These are phyloP conservation scores for Crotalus horridus DNA, from an alignment of 2,113 vertebrate genomes.

Conservation along the genomic window DNA sequence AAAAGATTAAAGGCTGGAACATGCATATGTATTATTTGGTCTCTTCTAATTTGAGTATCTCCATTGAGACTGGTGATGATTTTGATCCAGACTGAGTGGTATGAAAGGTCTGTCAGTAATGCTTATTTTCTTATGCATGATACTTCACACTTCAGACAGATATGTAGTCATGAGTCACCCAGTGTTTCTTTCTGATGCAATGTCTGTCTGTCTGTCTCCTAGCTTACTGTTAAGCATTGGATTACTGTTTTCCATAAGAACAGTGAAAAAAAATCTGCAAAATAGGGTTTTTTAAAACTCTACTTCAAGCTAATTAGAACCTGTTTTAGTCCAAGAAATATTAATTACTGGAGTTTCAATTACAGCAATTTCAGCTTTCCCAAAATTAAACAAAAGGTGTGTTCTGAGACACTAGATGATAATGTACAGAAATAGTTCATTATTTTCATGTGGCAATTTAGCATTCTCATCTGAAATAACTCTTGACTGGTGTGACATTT, in stretches of 20 bases:
- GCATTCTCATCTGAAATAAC: background rate
- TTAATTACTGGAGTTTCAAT: conserved; percentile 45
- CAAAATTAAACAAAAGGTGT: background rate
- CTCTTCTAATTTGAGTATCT: background rate
- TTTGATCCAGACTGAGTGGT: background rate
- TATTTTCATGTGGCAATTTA: conserved; percentile 12
- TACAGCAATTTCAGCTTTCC: conserved; percentile 35
- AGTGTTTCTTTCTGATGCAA: background rate
- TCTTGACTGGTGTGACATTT: conserved; percentile 1
- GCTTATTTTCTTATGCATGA: background rate
- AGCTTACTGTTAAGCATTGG: conserved; percentile 7
- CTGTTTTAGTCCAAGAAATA: conserved; percentile 34
- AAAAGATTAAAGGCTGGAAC: background rate
- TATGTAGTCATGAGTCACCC: background rate
- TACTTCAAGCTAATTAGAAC: conserved; percentile 32
- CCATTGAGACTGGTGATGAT: background rate
- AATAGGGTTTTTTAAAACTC: conserved; percentile 11
- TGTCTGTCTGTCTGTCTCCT: background rate
- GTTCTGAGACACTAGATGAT: conserved; percentile 2
- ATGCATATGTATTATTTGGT: background rate
- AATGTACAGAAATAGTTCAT: conserved; percentile 23
- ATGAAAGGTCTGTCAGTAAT: background rate
- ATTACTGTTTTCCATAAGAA: conserved; percentile 24
- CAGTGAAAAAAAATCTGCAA: conserved; percentile 5
- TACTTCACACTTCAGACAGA: background rate